Conservation (phyloP, 2,113 vertebrate genomes). For the Mastomys coucha region DNA sequence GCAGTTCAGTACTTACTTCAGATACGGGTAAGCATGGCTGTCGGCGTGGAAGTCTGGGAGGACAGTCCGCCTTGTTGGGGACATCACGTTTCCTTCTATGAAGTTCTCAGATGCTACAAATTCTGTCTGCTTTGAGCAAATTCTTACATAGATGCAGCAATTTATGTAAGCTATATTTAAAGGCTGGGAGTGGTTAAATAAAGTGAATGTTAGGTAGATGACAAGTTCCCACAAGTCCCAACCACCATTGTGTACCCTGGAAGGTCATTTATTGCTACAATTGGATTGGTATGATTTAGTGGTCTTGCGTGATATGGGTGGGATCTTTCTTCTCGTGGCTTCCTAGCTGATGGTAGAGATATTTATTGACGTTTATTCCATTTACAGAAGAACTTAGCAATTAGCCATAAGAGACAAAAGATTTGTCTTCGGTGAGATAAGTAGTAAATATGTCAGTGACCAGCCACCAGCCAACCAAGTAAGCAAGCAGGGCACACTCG, state of each 20-base stretch:
- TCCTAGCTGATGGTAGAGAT: background rate
- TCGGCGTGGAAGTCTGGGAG: background rate
- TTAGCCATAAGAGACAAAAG: background rate
- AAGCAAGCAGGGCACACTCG: background rate
- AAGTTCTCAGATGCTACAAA: background rate
- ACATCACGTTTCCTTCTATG: background rate
- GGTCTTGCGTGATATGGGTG: background rate
- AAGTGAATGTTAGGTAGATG: background rate
- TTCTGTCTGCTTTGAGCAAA: background rate
- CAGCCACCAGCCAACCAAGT: background rate
- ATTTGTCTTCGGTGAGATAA: background rate
- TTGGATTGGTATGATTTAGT: background rate
- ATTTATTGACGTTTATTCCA: background rate
- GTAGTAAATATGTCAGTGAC: background rate
- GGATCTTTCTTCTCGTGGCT: background rate
- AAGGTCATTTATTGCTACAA: background rate
- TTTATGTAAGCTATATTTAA: background rate
- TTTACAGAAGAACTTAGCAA: background rate
- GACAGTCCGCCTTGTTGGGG: background rate
- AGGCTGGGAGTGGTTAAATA: background rate
- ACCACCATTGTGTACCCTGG: background rate
- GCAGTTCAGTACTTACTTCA: constrained; percentile 91
- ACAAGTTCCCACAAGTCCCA: background rate
- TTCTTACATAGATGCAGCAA: background rate
- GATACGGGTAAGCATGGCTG: constrained; percentile 90